Conservation (phyloP, 2,113 vertebrate genomes). For the Calyptommatus sinebrachiatus region DNA sequence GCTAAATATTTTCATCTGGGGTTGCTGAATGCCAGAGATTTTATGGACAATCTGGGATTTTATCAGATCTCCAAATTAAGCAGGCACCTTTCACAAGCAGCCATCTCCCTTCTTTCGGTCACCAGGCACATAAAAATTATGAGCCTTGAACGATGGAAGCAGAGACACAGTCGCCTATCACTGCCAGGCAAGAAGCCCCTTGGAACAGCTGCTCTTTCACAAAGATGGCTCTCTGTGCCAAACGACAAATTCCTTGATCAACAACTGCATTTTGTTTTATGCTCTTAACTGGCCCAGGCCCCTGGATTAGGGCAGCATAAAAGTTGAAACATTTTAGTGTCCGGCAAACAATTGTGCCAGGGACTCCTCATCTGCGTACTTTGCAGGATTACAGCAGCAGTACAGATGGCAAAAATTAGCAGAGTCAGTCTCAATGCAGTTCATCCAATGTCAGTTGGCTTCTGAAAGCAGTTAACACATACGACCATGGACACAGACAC, state of each 20-base stretch:
- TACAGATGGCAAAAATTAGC: neutral
- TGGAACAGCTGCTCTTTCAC: conserved; percentile 21
- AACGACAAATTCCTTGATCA: neutral
- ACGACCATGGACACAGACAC: neutral
- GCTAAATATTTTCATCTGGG: neutral
- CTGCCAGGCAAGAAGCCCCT: conserved; percentile 16
- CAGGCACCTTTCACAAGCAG: neutral
- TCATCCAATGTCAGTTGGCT: neutral
- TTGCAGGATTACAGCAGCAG: neutral
- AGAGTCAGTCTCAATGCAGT: neutral
- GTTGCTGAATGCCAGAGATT: too few species aligned
- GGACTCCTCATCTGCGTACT: neutral
- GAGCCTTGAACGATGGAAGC: neutral
- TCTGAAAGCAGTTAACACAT: neutral
- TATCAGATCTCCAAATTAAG: neutral
- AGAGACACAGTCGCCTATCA: conserved; percentile 24
- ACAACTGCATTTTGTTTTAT: conserved; percentile 28
- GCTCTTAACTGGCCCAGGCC: neutral
- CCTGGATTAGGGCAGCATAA: neutral
- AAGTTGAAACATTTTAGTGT: neutral
- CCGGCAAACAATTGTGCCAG: neutral
- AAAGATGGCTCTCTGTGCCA: conserved; percentile 24
- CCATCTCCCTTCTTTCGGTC: neutral
- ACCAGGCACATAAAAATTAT: conserved; percentile 1
- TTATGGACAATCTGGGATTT: too few species aligned